phyloP scores from a whole-genome alignment of 1,140 invertebrate genomes.

The Sogatella furcifera region DNA sequence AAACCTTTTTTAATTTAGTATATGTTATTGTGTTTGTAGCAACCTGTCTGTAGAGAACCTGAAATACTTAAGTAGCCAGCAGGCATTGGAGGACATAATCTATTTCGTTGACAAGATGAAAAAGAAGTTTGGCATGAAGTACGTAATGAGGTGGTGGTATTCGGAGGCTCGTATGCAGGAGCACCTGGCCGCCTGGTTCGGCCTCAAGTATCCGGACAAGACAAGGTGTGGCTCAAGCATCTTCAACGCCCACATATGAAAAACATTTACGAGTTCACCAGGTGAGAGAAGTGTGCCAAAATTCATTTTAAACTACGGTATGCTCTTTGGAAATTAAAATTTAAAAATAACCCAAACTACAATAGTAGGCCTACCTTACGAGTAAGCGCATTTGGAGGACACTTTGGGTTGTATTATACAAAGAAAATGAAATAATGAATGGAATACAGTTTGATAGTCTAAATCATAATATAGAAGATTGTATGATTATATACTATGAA shows the following conservation, averaged over 20 bases:
- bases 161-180: slow-evolving; percentile 89
- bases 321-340: too few relatives aligned
- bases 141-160: slow-evolving; percentile 72
- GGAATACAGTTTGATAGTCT: too few relatives aligned
- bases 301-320: too few relatives aligned
- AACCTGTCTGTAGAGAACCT: slow-evolving; percentile 68
- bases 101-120: slow-evolving; percentile 64
- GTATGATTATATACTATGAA: too few relatives aligned
- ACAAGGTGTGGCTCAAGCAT: slow-evolving; percentile 72
- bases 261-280: slow-evolving; percentile 74
- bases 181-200: slow-evolving; percentile 80
- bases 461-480: too few relatives aligned
- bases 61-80: slow-evolving; percentile 65
- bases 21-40: too few relatives aligned
- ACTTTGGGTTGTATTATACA: too few relatives aligned
- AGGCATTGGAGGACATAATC: slow-evolving; percentile 80
- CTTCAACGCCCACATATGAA: slow-evolving; percentile 75
- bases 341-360: too few relatives aligned
- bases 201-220: slow-evolving; percentile 82
- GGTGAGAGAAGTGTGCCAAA: slow-evolving; percentile 33
- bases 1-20: too few relatives aligned
- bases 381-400: too few relatives aligned
- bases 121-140: slow-evolving; percentile 45
- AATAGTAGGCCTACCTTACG: too few relatives aligned
- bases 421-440: too few relatives aligned